phyloP scores from a whole-genome alignment of 2,113 vertebrate species.

The Plecotus auritus region DNA sequence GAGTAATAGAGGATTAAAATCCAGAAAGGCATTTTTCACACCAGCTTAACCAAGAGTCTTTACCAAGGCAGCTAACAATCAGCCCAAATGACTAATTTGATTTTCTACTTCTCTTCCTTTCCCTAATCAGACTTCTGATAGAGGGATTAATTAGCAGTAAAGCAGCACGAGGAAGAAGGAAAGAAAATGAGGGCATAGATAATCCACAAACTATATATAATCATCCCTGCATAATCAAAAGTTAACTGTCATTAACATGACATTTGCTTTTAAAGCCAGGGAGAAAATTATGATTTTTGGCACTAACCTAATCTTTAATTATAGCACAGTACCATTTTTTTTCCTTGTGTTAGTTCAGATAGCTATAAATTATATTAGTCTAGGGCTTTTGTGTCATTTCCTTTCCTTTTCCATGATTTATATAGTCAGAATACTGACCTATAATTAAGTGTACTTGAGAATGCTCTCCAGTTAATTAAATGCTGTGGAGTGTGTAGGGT shows the following conservation, averaged over 20 bases:
- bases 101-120: conserved; percentile 67
- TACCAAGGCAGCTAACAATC: conserved; percentile 51
- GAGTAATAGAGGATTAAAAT: background rate
- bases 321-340: conserved; percentile 58
- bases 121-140: conserved; percentile 72
- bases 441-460: conserved; percentile 73
- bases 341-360: conserved; percentile 49
- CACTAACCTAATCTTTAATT: conserved; percentile 62
- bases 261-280: conserved; percentile 62
- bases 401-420: conserved; percentile 71
- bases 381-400: conserved; percentile 76
- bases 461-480: conserved; percentile 65
- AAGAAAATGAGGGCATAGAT: conserved; percentile 72
- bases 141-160: conserved; percentile 75
- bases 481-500: conserved; percentile 32
- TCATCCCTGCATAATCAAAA: conserved; percentile 48
- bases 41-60: conserved; percentile 48
- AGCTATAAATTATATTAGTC: conserved; percentile 67
- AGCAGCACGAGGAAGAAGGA: conserved; percentile 61
- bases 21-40: conserved; percentile 41
- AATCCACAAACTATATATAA: conserved; percentile 71
- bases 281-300: conserved; percentile 70
- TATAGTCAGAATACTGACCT: conserved; percentile 62
- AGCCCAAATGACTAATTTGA: conserved; percentile 70
- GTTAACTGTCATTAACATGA: conserved; percentile 65